Evolutionary conservation across 2,888 invertebrate genomes (phyloP).

Genomic region (Andrena flavipes): DNA sequence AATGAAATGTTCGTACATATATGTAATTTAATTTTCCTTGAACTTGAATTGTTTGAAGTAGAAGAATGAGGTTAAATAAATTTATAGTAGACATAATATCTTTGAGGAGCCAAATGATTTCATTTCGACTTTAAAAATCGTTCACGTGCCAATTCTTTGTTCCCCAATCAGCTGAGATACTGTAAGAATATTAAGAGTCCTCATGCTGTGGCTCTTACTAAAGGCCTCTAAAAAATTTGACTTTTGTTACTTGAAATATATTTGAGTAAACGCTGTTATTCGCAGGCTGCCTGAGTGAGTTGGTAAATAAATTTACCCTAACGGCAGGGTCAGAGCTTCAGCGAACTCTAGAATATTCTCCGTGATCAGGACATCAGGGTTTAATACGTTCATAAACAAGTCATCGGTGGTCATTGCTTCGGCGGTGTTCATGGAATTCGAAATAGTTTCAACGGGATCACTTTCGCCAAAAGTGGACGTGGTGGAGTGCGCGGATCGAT

Average conservation of each 20-base stretch:
- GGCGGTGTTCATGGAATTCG: constrained; percentile 58
- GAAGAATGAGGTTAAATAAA: no score
- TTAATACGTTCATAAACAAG: constrained; percentile 37
- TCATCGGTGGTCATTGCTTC: constrained; percentile 44
- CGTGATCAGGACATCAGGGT: constrained; percentile 13
- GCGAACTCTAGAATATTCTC: constrained; percentile 43
- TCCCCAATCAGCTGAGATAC: no score
- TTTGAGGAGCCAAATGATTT: no score
- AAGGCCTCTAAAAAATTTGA: no score
- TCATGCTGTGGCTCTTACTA: no score
- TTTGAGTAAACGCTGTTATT: neutral
- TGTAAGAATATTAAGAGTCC: no score
- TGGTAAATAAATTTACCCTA: constrained; percentile 52
- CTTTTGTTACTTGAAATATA: neutral
- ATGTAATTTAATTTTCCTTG: no score
- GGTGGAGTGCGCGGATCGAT: constrained; percentile 6
- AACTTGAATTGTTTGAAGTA: no score
- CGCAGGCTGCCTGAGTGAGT: neutral
- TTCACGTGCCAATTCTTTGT: no score
- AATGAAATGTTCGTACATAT: no score
- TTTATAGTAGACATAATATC: no score
- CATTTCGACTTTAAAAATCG: no score
- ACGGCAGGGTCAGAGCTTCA: constrained; percentile 47
- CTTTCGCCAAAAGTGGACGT: constrained; percentile 16
- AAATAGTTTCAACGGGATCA: constrained; percentile 36